Evolutionary conservation across 2,888 invertebrate species (phyloP), one percentile per base, ranked within the genome.

Genomic region (Aspidapion aeneum): DNA sequence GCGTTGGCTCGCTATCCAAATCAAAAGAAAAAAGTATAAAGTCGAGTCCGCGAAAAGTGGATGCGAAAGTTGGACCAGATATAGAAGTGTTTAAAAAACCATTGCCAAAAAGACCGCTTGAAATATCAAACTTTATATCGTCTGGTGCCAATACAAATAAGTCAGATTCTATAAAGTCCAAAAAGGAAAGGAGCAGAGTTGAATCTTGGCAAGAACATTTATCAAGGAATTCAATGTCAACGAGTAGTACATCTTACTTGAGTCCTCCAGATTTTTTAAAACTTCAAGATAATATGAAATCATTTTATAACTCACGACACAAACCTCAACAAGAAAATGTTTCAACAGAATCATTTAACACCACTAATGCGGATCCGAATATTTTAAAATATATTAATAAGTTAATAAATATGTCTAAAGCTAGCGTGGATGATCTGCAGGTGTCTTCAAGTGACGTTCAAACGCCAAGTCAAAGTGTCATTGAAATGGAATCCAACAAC

Each of bases 401-500:
- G 66, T 73, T 86, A 50, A 71, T 86, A 18, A 76, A 76, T n/a
- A 83, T 85, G 85, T 82, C 83, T 0, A 79, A 80, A 22, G 73
- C 71, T 9, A 80, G 80, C 61, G 74, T 85, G n/a, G 81, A 83
- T 16, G 78, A 82, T 12, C 72, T 85, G 18, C 77, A 77, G 1
- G 80, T 82, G 0, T 79, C 80, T 1, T 73, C 74, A 1, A 82
- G 84, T 21, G 81, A 81, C 0, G 75, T 83, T 18, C 74, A 80
- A 19, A 84, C 84, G 0, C 84, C 85, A 0, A 71, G 77, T 9
- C 78, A 78, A 1, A 84, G 83, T 1, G 69, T 84, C 1, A 73
- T 85, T 1, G 80, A 83, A 58, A 75, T 77, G 2, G 74, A 78
- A 1, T 70, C 69, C 0, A 84, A 84, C 70, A 70, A 70, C 61